phyloP scores from a whole-genome alignment of 2,888 invertebrate genomes.

The Ecliptopera silaceata region DNA sequence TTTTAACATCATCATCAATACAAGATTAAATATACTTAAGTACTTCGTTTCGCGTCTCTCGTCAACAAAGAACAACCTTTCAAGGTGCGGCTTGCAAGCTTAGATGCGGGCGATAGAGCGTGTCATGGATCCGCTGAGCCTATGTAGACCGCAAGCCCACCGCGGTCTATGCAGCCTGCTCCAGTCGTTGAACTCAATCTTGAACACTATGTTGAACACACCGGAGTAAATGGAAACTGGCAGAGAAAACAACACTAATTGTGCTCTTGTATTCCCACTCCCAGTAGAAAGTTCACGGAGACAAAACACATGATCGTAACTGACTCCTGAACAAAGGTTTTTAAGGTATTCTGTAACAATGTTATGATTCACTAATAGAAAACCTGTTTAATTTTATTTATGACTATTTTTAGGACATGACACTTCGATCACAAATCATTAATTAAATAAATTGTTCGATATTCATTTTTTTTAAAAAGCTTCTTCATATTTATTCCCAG shows the following conservation, averaged over 20 bases:
- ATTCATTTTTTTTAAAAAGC: neutral
- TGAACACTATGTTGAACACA: conserved; percentile 19
- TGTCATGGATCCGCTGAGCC: conserved; percentile 57
- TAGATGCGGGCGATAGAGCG: conserved; percentile 60
- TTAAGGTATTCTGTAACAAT: neutral
- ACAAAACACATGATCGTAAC: neutral
- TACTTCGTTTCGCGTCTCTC: conserved; percentile 8
- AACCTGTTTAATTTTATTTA: too few species aligned
- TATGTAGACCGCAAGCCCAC: conserved; percentile 51
- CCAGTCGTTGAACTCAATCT: conserved; percentile 23
- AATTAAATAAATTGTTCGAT: neutral
- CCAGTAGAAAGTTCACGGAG: conserved; percentile 14
- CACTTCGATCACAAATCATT: too few species aligned
- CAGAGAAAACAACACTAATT: conserved; percentile 15
- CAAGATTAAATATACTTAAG: too few species aligned
- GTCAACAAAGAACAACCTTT: neutral
- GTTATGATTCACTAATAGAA: neutral
- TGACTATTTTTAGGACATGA: too few species aligned
- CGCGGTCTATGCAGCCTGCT: conserved; percentile 36
- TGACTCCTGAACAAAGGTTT: neutral
- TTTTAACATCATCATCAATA: too few species aligned
- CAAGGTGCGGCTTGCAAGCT: conserved; percentile 39
- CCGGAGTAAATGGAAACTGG: conserved; percentile 12
- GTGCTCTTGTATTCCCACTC: conserved; percentile 10
- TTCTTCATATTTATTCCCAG: conserved; percentile 12